Evolutionary conservation across 2,888 invertebrate species (phyloP), one percentile per base, ranked within the genome.

Genomic region (Helicoverpa assulta): DNA sequence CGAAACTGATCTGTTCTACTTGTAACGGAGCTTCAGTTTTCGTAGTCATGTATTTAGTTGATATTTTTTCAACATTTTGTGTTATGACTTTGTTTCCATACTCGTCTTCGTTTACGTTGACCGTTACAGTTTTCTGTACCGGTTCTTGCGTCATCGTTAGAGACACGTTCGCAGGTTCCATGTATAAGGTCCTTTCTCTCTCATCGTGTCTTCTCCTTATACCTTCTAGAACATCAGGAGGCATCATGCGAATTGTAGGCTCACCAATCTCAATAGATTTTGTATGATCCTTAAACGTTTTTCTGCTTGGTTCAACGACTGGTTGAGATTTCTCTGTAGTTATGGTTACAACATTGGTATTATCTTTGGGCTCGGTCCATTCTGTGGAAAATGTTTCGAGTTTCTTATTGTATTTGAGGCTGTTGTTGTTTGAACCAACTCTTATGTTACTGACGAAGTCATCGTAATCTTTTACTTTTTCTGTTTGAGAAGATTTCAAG

Each of bases 261-360:
- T 95, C 94, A 16, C 95, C 94, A 51, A 96, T 96, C 83, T 96
- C 96, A 71, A 96, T 96, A 21, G 95, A 95, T 80, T 96, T 96
- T n/a, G 94, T 96, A 71, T 76, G 75, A 29, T 76, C 75, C 4
- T 67, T 61, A 12, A 93, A 96, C 7, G 92, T 89, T 82, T 93
- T 93, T 69, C 87, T 89, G 80, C 93, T 94, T 59, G 89, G 91
- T 26, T 91, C 88, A 76, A 93, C 92, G 50, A 89, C 73, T 5
- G 92, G 91, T 64, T 89, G 89, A 70, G 83, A 86, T 79, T 95
- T 95, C 66, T 95, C 93, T 67, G 89, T 91, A 18, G 92, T 89
- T 78, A 96, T 95, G 5, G 96, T 96, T 37, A 96, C 94, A n/a
- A 96, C 87, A 77, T 95, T 95, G 67, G 85, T 90, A 73, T 73